Evolutionary conservation across 2,797 vertebrate genomes (phyloP).

Genomic region (Pygocentrus nattereri): DNA sequence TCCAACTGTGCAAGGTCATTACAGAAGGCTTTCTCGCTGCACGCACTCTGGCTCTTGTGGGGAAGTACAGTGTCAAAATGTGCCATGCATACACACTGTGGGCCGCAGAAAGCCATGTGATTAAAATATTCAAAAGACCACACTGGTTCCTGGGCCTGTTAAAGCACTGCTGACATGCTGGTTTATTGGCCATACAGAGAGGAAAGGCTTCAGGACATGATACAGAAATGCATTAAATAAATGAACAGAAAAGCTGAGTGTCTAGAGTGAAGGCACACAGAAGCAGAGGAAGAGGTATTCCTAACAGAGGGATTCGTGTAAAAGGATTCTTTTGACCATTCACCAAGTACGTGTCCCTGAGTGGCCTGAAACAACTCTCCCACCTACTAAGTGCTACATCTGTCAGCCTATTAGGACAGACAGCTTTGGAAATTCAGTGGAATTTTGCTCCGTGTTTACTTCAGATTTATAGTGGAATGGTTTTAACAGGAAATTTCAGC

Average conservation of each 20-base stretch:
- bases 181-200: constrained; percentile 72
- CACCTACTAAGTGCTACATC: not conserved
- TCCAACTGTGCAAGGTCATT: not conserved
- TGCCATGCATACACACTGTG: constrained; percentile 56
- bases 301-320: not conserved
- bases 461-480: not conserved
- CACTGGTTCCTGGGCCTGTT: constrained; percentile 63
- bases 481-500: no score
- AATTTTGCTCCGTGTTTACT: not conserved
- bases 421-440: not conserved
- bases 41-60: constrained; percentile 3
- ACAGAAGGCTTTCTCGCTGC: not conserved
- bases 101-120: constrained; percentile 59
- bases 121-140: constrained; percentile 68
- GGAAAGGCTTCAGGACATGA: constrained; percentile 69
- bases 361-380: not conserved
- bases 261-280: constrained; percentile 49
- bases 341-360: not conserved
- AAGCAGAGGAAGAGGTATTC: not conserved
- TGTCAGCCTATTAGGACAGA: not conserved
- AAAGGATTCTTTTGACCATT: not conserved
- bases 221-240: constrained; percentile 69
- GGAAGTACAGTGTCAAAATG: not conserved
- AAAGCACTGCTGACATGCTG: constrained; percentile 64
- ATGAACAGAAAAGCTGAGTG: constrained; percentile 55